A percentile compares a stretch with the other conserved stretches of the same genome.
Conservation (phyloP, 2,888 invertebrate species). For the Drosophila subquinaria region DNA sequence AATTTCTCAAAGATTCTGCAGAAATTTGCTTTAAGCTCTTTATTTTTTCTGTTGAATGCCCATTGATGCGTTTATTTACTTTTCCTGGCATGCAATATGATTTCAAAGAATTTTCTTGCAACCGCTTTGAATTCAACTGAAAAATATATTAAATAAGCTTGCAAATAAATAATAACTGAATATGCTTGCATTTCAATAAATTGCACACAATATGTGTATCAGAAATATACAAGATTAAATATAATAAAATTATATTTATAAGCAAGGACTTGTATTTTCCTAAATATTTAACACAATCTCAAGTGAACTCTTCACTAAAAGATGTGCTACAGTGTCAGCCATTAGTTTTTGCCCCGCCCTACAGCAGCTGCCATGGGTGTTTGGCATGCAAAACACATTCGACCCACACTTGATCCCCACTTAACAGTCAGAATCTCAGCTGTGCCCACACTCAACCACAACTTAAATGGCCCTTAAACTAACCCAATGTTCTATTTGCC, state of each 20-base stretch:
- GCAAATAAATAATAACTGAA: not conserved
- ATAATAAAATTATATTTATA: not conserved
- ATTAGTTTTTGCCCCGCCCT: constrained; percentile 47
- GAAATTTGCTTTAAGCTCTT: constrained; percentile 9
- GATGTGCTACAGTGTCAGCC: constrained; percentile 46
- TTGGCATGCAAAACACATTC: constrained; percentile 65
- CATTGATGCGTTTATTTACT: not conserved
- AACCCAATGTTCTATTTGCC: constrained; percentile 25
- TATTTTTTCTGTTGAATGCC: not conserved
- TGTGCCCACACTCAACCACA: constrained; percentile 24
- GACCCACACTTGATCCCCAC: constrained; percentile 47
- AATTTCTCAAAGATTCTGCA: constrained; percentile 4
- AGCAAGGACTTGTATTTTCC: not conserved
- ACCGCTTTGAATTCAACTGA: not conserved
- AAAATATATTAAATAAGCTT: not conserved
- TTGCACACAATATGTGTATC: not conserved
- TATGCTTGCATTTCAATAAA: not conserved
- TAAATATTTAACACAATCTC: not conserved
- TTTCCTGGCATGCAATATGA: not conserved
- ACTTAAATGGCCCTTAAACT: constrained; percentile 57
- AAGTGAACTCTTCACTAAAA: constrained; percentile 30
- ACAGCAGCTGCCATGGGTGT: constrained; percentile 25
- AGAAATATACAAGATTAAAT: not conserved
- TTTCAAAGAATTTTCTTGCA: not conserved
- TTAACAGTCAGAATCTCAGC: constrained; percentile 60